Conservation (phyloP, 1,140 invertebrate genomes). For the Acyrthosiphon pisum region DNA sequence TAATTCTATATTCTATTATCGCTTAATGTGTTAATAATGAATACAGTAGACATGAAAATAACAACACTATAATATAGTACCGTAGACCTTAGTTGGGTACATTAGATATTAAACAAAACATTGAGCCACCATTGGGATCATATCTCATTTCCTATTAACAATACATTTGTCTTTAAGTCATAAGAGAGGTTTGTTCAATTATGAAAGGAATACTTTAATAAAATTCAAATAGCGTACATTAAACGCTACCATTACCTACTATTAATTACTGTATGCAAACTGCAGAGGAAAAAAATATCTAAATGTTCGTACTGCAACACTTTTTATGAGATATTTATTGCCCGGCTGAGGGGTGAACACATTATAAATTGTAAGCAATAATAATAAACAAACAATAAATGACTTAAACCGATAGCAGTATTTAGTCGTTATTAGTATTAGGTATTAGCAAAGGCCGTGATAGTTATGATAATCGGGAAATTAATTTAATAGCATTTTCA, state of each 20-base stretch:
- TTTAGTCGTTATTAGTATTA: too few species aligned
- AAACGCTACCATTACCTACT: background rate
- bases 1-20: conserved; percentile 5
- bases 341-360: too few species aligned
- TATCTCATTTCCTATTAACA: conserved; percentile 25
- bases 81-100: background rate
- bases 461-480: background rate
- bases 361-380: background rate
- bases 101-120: background rate
- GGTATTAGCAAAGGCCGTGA: background rate
- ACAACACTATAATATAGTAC: background rate
- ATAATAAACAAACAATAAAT: too few species aligned
- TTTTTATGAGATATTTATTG: background rate
- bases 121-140: background rate
- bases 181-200: conserved; percentile 5
- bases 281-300: background rate
- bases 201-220: background rate
- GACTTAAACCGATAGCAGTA: too few species aligned
- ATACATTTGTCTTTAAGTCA: background rate
- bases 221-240: background rate
- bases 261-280: background rate
- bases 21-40: conserved; percentile 15
- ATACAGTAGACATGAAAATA: background rate
- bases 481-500: background rate
- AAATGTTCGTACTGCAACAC: background rate